Base-by-base conservation (phyloP, 2,113 vertebrate species). In the Helogale parvula region DNA sequence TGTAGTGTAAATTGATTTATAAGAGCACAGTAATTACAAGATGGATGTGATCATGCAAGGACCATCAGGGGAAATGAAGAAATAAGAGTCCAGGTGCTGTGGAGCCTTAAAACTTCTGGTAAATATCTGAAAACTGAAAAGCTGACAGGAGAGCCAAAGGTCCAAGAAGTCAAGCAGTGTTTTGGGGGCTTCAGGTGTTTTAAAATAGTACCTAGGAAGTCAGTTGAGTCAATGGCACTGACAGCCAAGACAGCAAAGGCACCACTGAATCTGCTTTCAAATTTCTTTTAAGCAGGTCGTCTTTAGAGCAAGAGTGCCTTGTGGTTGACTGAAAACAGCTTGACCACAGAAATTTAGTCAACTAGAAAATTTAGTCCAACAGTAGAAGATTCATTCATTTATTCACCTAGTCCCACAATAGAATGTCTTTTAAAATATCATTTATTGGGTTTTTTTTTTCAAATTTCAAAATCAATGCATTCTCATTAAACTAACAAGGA, bases 401-500 rank as follows among this genome's bases (percentile, higher is more conserved):
- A 41, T 41, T 41, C 95, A 95, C 54, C 45, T 90, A 66, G 35
- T 60, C 79, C 29, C 65, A 88, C 72, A 93, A 89, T 17, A 97
- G 87, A 82, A 89, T 92, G 54, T 35, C 45, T 93, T 96, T 92
- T 86, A 77, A 92, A 86, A 92, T 52, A 47, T 27, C 87, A n/a
- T 45, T 88, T 54, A 93, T 86, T 94, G 77, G 89, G 41, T 4
- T 86, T 94, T 76, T 96, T 96, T 93, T 71, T 52, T 60, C 45
- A 76, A 84, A 92, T 92, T 96, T 97, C 35, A 86, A 79, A 97
- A 97, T 85, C 45, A 97, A 93, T 82, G 35, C 68, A 38, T 93
- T 89, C 77, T 94, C 33, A 35, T 84, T 89, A 82, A 33, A 86
- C 82, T 95, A 95, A 88, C 45, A 63, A 71, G 83, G 15, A 85